A percentile compares a stretch with the other conserved stretches of the same genome.
Evolutionary conservation across 2,113 vertebrate genomes (phyloP).

Genomic region (Notiomystis cincta): DNA sequence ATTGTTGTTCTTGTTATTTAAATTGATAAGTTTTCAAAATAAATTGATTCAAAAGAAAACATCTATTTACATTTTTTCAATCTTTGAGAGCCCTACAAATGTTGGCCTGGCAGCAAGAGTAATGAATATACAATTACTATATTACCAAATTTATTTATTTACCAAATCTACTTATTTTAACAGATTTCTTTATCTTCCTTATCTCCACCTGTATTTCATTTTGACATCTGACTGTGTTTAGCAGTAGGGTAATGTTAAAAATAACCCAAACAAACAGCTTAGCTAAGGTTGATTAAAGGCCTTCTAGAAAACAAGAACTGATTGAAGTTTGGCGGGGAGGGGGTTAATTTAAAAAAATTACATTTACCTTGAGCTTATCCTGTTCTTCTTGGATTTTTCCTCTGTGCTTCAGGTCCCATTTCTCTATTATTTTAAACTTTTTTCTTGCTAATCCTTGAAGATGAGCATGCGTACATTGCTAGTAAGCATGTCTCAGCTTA

Average conservation of each 20-base stretch:
- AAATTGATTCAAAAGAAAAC: not conserved
- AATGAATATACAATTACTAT: not conserved
- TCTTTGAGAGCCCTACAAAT: not conserved
- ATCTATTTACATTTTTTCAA: not conserved
- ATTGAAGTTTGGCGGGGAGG: not conserved
- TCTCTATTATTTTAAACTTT: not conserved
- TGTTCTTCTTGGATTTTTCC: not conserved
- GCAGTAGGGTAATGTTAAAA: not conserved
- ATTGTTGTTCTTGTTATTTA: not conserved
- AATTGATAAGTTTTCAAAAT: not conserved
- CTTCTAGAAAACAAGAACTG: slow-evolving; percentile 1
- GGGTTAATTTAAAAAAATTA: not conserved
- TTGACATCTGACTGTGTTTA: not conserved
- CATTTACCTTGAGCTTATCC: not conserved
- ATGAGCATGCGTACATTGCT: not conserved
- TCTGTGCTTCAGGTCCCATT: not conserved
- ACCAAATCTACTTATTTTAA: not conserved
- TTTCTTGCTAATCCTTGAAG: not conserved
- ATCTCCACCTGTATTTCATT: not conserved
- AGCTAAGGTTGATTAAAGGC: not conserved
- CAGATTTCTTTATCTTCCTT: not conserved
- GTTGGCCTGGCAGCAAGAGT: not conserved
- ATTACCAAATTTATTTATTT: not conserved
- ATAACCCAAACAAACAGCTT: not conserved
- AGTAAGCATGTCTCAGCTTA: not conserved